phyloP scores from a whole-genome alignment of 2,113 vertebrate genomes.

The Varanus komodoensis region DNA sequence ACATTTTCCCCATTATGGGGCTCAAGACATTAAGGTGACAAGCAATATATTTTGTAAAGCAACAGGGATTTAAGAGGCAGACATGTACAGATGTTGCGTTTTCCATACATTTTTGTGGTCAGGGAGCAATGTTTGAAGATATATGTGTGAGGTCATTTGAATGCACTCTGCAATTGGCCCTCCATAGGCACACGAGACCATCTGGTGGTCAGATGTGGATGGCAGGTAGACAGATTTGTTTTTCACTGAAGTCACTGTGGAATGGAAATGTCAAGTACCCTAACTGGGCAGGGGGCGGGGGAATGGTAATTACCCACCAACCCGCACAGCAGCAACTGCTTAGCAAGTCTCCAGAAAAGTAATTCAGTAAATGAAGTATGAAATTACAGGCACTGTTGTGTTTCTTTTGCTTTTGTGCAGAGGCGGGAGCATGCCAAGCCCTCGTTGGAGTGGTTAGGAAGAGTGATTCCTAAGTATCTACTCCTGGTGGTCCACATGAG shows the following conservation, averaged over 20 bases:
- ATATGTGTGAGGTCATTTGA: constrained; percentile 77
- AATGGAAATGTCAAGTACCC: constrained; percentile 75
- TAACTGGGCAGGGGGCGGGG: constrained; percentile 53
- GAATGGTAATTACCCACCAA: constrained; percentile 74
- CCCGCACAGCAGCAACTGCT: constrained; percentile 46
- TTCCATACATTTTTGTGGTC: constrained; percentile 70
- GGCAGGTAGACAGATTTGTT: constrained; percentile 73
- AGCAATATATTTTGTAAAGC: constrained; percentile 73
- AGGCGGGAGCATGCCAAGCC: constrained; percentile 45
- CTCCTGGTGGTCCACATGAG: constrained; percentile 57
- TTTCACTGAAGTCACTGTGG: constrained; percentile 58
- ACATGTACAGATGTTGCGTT: constrained; percentile 71
- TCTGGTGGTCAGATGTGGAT: constrained; percentile 76
- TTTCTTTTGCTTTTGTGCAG: constrained; percentile 30
- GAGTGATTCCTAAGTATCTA: constrained; percentile 51
- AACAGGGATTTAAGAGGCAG: constrained; percentile 69
- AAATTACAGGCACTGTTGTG: constrained; percentile 53
- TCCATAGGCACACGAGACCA: constrained; percentile 62
- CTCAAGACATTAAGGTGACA: constrained; percentile 64
- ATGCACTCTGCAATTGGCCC: constrained; percentile 64
- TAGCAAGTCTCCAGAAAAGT: constrained; percentile 44
- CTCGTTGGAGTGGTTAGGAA: constrained; percentile 58
- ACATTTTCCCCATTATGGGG: constrained; percentile 67
- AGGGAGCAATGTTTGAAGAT: constrained; percentile 75
- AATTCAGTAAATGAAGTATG: constrained; percentile 47